Evolutionary conservation across 2,888 invertebrate genomes (phyloP).

Genomic region (Frankliniella fusca): DNA sequence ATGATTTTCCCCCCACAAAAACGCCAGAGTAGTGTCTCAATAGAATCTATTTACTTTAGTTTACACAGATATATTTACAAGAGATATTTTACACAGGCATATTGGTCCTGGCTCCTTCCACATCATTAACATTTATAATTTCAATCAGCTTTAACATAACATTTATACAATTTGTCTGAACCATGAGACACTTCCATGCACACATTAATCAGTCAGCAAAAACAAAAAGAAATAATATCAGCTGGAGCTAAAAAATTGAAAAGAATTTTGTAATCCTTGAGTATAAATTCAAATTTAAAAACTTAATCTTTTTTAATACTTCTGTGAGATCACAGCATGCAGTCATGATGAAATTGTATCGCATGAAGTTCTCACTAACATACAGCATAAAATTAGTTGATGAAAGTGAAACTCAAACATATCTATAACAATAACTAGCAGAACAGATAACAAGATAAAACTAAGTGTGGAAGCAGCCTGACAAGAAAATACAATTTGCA

Average conservation of each 20-base stretch:
- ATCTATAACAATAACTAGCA: conserved; percentile 7
- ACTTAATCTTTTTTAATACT: neutral
- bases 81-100: conserved; percentile 20
- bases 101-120: conserved; percentile 22
- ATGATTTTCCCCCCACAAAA: too few relatives aligned
- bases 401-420: conserved; percentile 15
- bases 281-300: neutral
- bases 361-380: neutral
- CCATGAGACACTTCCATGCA: neutral
- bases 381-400: neutral
- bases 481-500: neutral
- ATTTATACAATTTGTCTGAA: conserved; percentile 10
- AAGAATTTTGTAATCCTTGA: neutral
- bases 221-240: neutral
- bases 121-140: conserved; percentile 15
- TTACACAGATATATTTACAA: conserved; percentile 5
- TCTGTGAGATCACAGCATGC: neutral
- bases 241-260: neutral
- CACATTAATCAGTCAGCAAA: conserved; percentile 10
- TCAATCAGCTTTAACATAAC: conserved; percentile 18
- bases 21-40: neutral
- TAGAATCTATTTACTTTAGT: conserved; percentile 19
- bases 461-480: conserved; percentile 3
- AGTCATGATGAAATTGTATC: neutral
- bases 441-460: neutral